A percentile compares a stretch with the other conserved stretches of the same genome.
These are phyloP conservation scores for Lophotriccus pileatus DNA, from an alignment of 2,797 vertebrate species.

Conservation along the genomic window DNA sequence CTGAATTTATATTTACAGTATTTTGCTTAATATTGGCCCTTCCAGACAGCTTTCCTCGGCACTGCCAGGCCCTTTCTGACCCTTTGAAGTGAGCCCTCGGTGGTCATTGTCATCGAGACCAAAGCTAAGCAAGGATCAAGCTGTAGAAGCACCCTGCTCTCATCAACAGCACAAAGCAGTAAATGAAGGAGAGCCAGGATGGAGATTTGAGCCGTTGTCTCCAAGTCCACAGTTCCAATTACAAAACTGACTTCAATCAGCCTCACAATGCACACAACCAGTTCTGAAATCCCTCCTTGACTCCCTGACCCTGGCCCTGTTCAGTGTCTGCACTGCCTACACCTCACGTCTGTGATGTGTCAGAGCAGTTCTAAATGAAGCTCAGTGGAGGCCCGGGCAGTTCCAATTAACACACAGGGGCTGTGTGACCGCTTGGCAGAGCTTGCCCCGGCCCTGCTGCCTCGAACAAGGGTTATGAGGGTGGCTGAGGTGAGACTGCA, in stretches of 20 bases:
- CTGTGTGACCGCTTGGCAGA: neutral
- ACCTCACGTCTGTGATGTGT: neutral
- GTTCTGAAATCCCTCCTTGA: neutral
- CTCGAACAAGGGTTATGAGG: neutral
- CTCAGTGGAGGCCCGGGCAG: neutral
- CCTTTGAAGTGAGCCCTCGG: neutral
- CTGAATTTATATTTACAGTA: neutral
- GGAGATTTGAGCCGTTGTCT: neutral
- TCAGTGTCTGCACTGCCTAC: neutral
- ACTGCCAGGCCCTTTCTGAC: neutral
- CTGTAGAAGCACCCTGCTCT: neutral
- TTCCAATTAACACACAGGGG: neutral
- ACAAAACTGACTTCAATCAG: neutral
- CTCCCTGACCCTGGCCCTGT: neutral
- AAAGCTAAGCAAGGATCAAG: neutral
- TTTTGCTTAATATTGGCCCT: neutral
- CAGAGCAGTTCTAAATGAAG: neutral
- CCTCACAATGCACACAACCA: neutral
- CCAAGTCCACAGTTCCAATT: neutral
- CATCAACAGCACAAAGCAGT: neutral
- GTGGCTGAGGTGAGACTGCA: neutral
- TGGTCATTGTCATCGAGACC: fast-evolving
- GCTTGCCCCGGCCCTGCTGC: neutral
- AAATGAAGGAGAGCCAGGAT: neutral
- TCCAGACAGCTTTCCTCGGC: neutral